Evolutionary conservation across 1,140 invertebrate genomes (phyloP).

Genomic region (Cecropterus lyciades): DNA sequence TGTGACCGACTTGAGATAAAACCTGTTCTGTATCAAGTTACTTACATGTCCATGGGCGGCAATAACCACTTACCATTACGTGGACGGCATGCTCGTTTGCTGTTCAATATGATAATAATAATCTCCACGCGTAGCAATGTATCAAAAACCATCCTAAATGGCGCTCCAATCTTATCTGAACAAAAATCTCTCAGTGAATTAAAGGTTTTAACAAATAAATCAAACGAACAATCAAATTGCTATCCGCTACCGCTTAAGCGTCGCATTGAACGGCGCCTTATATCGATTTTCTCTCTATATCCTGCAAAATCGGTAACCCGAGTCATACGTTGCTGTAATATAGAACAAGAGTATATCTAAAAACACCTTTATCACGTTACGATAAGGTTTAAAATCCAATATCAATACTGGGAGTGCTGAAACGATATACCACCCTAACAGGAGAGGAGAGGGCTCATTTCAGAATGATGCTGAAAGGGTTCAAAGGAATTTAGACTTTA

Average conservation of each 20-base stretch:
- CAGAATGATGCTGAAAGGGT: neutral
- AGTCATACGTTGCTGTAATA: conserved; percentile 16
- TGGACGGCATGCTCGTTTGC: too few relatives aligned
- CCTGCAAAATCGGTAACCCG: conserved; percentile 29
- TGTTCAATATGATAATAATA: too few relatives aligned
- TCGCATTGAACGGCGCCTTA: conserved; percentile 4
- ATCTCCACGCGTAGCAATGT: too few relatives aligned
- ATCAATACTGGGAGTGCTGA: neutral
- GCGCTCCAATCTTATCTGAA: too few relatives aligned
- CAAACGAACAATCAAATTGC: conserved; percentile 2
- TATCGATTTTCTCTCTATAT: conserved; percentile 31
- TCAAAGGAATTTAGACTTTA: conserved; percentile 38
- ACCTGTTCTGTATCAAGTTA: too few relatives aligned
- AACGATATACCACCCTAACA: conserved; percentile 11
- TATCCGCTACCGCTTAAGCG: neutral
- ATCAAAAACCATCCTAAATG: too few relatives aligned
- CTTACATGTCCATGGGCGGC: too few relatives aligned
- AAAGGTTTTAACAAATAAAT: too few relatives aligned
- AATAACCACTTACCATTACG: too few relatives aligned
- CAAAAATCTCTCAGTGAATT: too few relatives aligned
- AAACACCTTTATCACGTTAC: conserved; percentile 4
- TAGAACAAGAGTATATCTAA: neutral
- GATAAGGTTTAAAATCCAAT: conserved; percentile 33
- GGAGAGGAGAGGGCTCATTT: conserved; percentile 7
- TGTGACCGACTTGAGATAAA: too few relatives aligned